Base-by-base conservation (phyloP, 2,113 vertebrate genomes). In the Pterocles burchelli region DNA sequence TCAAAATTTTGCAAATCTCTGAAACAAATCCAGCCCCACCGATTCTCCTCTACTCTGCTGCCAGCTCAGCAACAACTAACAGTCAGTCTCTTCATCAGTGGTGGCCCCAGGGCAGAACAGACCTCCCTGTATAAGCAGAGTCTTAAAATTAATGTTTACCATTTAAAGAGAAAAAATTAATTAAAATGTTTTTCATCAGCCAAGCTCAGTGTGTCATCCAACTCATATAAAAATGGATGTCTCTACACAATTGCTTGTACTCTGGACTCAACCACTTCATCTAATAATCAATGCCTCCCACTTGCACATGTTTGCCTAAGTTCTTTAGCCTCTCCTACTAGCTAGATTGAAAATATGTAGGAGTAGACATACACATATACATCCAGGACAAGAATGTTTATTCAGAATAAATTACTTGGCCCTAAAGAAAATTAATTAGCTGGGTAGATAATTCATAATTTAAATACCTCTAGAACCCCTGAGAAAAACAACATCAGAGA, bases 251-350 rank as follows among this genome's bases (percentile, higher is more conserved):
- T 92, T 88, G 77, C 82, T 94, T 95, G 79, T 88, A 81, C 88
- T 93, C 82, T 90, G 95, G 87, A 92, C 90, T 88, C 76, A 82
- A 62, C 55, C 0, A 0, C 79, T 94, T 93, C 67, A 68, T 92
- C 70, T 92, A 93, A 93, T 91, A 94, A 93, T 88, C 18, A 9
- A 85, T 95, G 68, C 76, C 92, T 94, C 96, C 93, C 82, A 97
- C 91, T 91, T 26, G 0, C 62, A 82, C 51, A 65, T 2, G 4
- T 96, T 92, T 90, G 65, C 76, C 12, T 49, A 84, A 92, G 62
- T 90, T 96, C 79, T 92, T 94, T 38, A 93, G 79, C 72, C 21
- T 91, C 79, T 86, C 80, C 74, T 89, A 7, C 68, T 68, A 45
- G 77, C 46, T 82, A 72, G 43, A 81, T 17, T 84, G 57, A 51